Base-by-base conservation (phyloP, 2,113 vertebrate species). In the Tragulus kanchil region DNA sequence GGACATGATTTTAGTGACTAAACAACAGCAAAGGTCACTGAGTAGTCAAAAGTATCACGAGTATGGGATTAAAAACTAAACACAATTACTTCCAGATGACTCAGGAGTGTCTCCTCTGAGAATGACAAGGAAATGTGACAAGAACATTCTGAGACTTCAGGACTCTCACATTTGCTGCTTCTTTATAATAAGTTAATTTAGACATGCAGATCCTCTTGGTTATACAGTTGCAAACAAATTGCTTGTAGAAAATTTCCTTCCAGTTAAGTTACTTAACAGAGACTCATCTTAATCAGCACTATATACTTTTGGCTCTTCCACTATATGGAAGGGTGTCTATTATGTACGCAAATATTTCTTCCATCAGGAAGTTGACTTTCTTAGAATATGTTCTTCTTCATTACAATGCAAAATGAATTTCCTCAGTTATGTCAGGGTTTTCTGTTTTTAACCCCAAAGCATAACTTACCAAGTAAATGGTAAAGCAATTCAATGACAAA, bases 401-500 rank as follows among this genome's bases (percentile, higher is more conserved):
- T 94, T 88, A 79, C 26, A 77, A 48, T 50, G 9, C 65, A 67
- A 10, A 85, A 85, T 81, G 42, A 14, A 54, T 90, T 88, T 95
- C 1, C 16, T 90, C 52, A 64, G 11, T 84, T 87, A 56, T 95
- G 28, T 54, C 45, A 87, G 45, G 26, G 61, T 85, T 92, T 84
- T 28, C 28, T 45, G 59, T 90, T 58, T 82, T n/a, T 14, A 19
- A 23, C 48, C 42, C 14, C 13, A 92, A 85, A 89, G 61, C 79
- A 79, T 84, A 48, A 79, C 85, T 79, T 94, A 62, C 23, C 62
- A 94, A 97, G 54, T 77, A 73, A 96, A 16, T 69, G 77, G 31
- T 21, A 95, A 96, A 87, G 78, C 16, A 96, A 65, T 81, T 95
- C 88, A 85, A 13, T 88, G 52, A 92, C n/a, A 88, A 69, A 96